phyloP scores from a whole-genome alignment of 2,797 vertebrate genomes.

The Anguilla marmorata region DNA sequence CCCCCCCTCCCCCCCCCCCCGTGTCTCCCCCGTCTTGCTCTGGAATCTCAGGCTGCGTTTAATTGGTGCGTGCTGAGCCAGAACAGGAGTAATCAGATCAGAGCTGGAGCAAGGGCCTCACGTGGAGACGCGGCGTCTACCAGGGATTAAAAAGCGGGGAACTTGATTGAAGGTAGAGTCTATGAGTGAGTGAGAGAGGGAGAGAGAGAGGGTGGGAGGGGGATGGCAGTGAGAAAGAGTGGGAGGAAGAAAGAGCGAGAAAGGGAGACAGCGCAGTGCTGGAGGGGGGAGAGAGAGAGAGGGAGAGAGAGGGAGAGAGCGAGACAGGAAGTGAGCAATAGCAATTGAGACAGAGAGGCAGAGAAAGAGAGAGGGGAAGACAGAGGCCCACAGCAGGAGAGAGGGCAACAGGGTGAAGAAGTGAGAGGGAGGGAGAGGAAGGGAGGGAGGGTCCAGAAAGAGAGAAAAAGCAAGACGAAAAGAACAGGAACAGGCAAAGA shows the following conservation, averaged over 20 bases:
- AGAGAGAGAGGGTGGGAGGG: constrained; percentile 48
- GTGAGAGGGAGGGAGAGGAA: constrained; percentile 44
- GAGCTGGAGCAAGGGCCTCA: constrained; percentile 61
- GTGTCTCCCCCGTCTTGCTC: constrained; percentile 55
- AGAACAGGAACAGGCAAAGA: constrained; percentile 52
- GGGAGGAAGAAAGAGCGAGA: constrained; percentile 47
- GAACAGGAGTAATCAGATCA: constrained; percentile 75
- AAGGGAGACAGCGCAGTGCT: constrained; percentile 45
- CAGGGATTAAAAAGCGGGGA: constrained; percentile 65
- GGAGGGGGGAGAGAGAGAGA: constrained; percentile 68
- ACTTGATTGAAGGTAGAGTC: constrained; percentile 69
- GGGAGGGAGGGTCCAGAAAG: constrained; percentile 39
- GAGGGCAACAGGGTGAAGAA: constrained; percentile 63
- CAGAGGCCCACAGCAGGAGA: constrained; percentile 70
- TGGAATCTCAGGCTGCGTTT: constrained; percentile 70
- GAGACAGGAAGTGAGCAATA: constrained; percentile 64
- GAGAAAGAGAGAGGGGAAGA: constrained; percentile 58
- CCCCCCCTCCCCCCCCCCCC: constrained; percentile 37
- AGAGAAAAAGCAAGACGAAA: constrained; percentile 42
- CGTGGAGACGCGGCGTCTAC: constrained; percentile 62
- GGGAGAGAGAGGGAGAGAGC: constrained; percentile 48
- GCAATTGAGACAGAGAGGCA: constrained; percentile 58
- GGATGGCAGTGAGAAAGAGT: constrained; percentile 50
- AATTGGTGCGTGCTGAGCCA: constrained; percentile 72
- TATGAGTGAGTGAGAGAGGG: constrained; percentile 42